Base-by-base conservation (phyloP, 2,888 invertebrate species). In the Sphaerophoria rueppellii region DNA sequence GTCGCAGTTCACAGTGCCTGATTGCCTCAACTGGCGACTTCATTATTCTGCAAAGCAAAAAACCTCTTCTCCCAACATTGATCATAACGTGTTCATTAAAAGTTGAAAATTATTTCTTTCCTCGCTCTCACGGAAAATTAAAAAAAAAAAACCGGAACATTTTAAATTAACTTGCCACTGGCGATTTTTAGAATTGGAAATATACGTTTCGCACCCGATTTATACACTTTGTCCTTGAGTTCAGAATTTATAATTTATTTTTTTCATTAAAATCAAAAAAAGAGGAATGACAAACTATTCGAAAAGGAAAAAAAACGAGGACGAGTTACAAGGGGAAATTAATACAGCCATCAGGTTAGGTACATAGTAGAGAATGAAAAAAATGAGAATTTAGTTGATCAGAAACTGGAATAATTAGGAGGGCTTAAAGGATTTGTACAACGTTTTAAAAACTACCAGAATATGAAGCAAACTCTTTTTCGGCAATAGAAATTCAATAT, bases 171-270 rank as follows among this genome's bases (percentile, higher is more conserved):
- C 50, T 60, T 72, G 71, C 46, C 58, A 76, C 69, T 52, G 77
- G 72, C 60, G 24, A 46, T 32, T 52, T 24, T 69, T 12, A 43
- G 12, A 43, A 40, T 60, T 60, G 40, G 12, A 60, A 60, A 60
- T 71, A 11, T 24, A 46, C 50, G 9, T 58, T 67, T 35, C 32
- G 12, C 24, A 24, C 24, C 34, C 9, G 32, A 43, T 32, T 70
- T 52, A 24, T 37, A 48, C n/a, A 48, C 58, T 58, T 63, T 35
- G 57, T 69, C 50, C 46, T 60, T 65, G 32, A 78, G 73, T 61
- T 63, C 78, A 82, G 82, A 70, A 73, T 73, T 78, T 78, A 63
- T 63, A 82, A 82, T 78, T 78, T 74, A 73, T 82, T 82, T 78
- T 43, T 60, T 24, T 16, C 58, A 82, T 78, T 82, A 63, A 82